A percentile compares a stretch with the other conserved stretches of the same genome.
These are phyloP conservation scores for Danio albolineatus DNA, from an alignment of 2,797 vertebrate species.

Conservation along the genomic window DNA sequence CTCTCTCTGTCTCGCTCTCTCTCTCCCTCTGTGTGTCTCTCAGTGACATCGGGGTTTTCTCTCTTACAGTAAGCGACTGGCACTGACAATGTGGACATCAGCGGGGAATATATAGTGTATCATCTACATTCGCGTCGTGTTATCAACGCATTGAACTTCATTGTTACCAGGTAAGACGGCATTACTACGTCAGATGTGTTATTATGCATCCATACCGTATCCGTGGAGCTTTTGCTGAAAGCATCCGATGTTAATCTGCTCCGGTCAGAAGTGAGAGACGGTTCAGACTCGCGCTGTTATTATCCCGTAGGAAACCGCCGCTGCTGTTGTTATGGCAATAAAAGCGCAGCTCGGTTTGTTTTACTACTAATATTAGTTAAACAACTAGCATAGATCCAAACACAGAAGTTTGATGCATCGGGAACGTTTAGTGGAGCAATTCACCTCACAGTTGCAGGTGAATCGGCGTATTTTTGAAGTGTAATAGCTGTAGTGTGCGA, in stretches of 20 bases:
- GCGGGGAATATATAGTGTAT: conserved; percentile 66
- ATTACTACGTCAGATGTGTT: not conserved
- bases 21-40: conserved; percentile 32
- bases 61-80: conserved; percentile 60
- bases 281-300: conserved; percentile 24
- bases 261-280: conserved; percentile 38
- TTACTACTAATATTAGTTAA: conserved; percentile 47
- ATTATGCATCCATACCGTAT: not conserved
- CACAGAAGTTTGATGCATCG: not conserved
- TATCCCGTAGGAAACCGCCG: not conserved
- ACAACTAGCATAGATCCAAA: conserved; percentile 1
- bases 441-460: not conserved
- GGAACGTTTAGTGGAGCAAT: not conserved
- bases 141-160: conserved; percentile 39
- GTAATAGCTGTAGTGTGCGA: not conserved
- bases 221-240: not conserved
- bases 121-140: conserved; percentile 46
- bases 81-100: conserved; percentile 70
- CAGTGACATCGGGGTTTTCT: conserved; percentile 60
- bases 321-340: conserved; percentile 28
- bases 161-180: conserved; percentile 57
- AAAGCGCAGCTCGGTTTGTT: not conserved
- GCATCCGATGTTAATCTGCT: conserved; percentile 22
- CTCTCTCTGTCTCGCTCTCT: conserved; percentile 41
- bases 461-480: not conserved